Evolutionary conservation across 2,113 vertebrate genomes (phyloP).

Genomic region (Zeus faber): DNA sequence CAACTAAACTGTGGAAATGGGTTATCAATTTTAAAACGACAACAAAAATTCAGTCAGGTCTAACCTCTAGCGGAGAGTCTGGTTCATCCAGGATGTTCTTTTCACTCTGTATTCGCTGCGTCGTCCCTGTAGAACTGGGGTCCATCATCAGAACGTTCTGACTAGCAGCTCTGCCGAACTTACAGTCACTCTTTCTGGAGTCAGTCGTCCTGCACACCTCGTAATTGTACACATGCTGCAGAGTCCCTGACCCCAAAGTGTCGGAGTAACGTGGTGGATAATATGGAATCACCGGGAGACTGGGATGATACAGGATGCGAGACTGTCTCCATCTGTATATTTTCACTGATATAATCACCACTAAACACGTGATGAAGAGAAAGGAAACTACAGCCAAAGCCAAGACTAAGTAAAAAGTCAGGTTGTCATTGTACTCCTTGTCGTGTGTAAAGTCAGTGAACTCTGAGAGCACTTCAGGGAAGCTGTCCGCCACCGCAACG

Average conservation of each 20-base stretch:
- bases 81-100: constrained; percentile 3
- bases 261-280: constrained; percentile 54
- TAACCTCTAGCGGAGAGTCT: constrained; percentile 36
- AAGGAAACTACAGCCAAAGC: too few relatives aligned
- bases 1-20: too few relatives aligned
- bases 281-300: constrained; percentile 53
- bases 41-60: too few relatives aligned
- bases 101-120: not conserved
- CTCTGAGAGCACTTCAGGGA: too few relatives aligned
- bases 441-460: too few relatives aligned
- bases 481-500: too few relatives aligned
- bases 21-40: too few relatives aligned
- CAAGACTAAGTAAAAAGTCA: too few relatives aligned
- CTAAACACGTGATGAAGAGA: too few relatives aligned
- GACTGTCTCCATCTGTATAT: constrained; percentile 33
- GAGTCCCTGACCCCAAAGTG: constrained; percentile 43
- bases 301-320: constrained; percentile 42
- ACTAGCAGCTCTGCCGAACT: constrained; percentile 11
- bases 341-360: too few relatives aligned
- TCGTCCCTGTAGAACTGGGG: not conserved
- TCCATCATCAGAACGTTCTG: constrained; percentile 13
- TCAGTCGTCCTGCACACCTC: constrained; percentile 77
- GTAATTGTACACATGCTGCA: constrained; percentile 33
- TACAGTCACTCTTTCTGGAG: constrained; percentile 6
- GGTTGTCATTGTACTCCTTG: too few relatives aligned